phyloP scores from a whole-genome alignment of 2,888 invertebrate species.

The Lordiphosa andalusiaca region DNA sequence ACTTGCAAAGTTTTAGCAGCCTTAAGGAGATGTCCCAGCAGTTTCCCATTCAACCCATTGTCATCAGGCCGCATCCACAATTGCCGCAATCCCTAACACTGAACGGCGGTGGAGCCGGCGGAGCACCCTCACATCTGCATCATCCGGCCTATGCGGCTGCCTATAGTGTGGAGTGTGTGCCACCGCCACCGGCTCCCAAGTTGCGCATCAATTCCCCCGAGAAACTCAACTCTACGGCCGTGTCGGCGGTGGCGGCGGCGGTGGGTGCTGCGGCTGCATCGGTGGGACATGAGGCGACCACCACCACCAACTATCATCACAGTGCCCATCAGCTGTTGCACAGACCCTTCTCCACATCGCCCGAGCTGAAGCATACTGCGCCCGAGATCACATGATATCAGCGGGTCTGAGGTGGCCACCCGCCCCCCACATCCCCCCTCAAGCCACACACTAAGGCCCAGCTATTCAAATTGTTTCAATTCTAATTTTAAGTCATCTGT shows the following conservation, averaged over 20 bases:
- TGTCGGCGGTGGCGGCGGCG: slow-evolving; percentile 54
- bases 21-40: slow-evolving; percentile 80
- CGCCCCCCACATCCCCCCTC: slow-evolving; percentile 17
- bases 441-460: slow-evolving; percentile 51
- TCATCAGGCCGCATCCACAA: slow-evolving; percentile 80
- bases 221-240: slow-evolving; percentile 78
- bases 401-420: slow-evolving; percentile 46
- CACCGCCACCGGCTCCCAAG: slow-evolving; percentile 72
- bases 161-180: slow-evolving; percentile 64
- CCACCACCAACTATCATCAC: slow-evolving; percentile 72
- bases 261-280: slow-evolving; percentile 18
- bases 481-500: slow-evolving; percentile 57
- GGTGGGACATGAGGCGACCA: slow-evolving; percentile 36
- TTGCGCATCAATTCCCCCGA: slow-evolving; percentile 80
- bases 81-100: slow-evolving; percentile 76
- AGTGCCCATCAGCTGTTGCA: slow-evolving; percentile 70
- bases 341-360: slow-evolving; percentile 80
- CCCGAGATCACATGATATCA: slow-evolving; percentile 79
- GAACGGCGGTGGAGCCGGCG: slow-evolving; percentile 62
- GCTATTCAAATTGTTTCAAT: slow-evolving; percentile 70
- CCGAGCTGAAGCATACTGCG: slow-evolving; percentile 76
- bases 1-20: slow-evolving; percentile 80
- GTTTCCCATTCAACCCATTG: slow-evolving; percentile 80
- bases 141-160: slow-evolving; percentile 71
- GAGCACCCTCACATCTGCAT: slow-evolving; percentile 59